Base-by-base conservation (phyloP, 2,888 invertebrate species). In the Lasioglossum marginatum region DNA sequence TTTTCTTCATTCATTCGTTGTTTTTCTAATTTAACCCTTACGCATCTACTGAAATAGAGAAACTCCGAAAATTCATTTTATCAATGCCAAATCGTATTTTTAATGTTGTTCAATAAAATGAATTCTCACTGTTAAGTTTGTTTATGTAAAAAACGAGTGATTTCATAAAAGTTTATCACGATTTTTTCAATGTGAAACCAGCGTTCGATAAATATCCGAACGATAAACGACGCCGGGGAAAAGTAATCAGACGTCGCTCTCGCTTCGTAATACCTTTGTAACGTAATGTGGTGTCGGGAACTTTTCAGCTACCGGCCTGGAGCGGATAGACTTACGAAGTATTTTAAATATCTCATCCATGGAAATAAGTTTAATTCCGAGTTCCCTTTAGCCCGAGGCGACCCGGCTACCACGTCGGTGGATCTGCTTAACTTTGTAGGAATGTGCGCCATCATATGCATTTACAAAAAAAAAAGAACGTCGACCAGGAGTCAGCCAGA, bases 311-410 rank as follows among this genome's bases (percentile, higher is more conserved):
- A 43, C 43, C 27, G 43, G 71, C 16, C 27, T 45, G 48, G 27
- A 48, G 43, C 45, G 72, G 31, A 48, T 72, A 72, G 70, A 40
- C 48, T 72, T 72, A 70, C 48, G 72, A 72, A 48, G 72, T 45
- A 27, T 48, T 72, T 72, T 48, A 72, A 34, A 72, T 72, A 45
- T 72, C 72, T 72, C 31, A 43, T 48, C n/a, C 72, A 72, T 52
- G 48, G 73, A 52, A 73, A 52, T 73, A 73, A 73, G 48, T 73
- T 73, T 73, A 73, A 73, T 73, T 73, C 23, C 48, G 73, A 73
- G 31, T 72, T 48, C 31, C 45, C 31, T 72, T 72, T 23, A 31
- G 19, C 48, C 52, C 34, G 48, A 12, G 73, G 34, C 31, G 34
- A 52, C 73, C 34, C 23, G 10, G 34, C 48, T 73, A 73, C 48